Evolutionary conservation across 2,113 vertebrate species (phyloP).

Genomic region (Orientallactaga bullata): DNA sequence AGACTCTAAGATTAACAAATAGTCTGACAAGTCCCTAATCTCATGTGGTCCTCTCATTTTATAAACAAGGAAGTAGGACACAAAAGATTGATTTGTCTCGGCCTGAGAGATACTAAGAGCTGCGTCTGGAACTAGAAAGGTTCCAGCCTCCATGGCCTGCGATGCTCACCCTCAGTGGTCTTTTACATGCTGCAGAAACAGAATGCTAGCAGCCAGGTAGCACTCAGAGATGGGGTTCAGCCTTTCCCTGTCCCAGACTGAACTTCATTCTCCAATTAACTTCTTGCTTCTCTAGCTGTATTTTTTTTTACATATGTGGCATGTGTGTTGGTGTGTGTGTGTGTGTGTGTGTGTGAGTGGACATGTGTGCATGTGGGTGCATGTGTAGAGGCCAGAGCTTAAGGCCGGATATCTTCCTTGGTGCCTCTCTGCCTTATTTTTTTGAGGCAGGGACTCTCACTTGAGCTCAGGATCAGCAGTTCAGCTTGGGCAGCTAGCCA

Average conservation of each 20-base stretch:
- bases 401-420: too few species aligned
- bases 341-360: too few species aligned
- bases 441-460: too few species aligned
- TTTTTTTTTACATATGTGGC: not conserved
- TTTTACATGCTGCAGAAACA: not conserved
- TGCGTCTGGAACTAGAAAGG: not conserved
- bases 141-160: not conserved
- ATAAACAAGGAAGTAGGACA: not conserved
- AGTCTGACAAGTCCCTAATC: not conserved
- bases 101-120: not conserved
- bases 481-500: too few species aligned
- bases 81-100: not conserved
- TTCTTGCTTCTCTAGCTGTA: not conserved
- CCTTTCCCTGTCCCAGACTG: not conserved
- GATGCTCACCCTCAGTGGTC: not conserved
- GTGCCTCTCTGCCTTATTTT: too few species aligned
- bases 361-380: too few species aligned
- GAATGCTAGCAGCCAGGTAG: accelerated
- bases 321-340: too few species aligned
- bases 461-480: too few species aligned
- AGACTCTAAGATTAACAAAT: not conserved
- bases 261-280: not conserved
- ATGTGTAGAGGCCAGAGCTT: too few species aligned
- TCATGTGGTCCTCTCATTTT: not conserved
- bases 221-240: not conserved